Conservation (phyloP, 2,888 invertebrate genomes). For the Heliconius hortense region DNA sequence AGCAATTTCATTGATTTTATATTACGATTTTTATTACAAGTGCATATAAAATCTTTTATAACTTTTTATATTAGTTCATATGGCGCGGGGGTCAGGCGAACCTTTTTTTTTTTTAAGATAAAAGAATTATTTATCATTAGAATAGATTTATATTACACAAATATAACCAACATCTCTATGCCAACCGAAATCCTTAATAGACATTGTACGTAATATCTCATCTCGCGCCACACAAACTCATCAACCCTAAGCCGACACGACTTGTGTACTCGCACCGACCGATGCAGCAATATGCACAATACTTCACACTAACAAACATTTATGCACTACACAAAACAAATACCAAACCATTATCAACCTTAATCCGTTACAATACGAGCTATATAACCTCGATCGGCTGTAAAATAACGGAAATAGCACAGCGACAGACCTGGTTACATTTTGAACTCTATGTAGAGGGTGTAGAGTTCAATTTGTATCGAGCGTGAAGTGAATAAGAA, state of each 20-base stretch:
- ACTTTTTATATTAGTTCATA: not conserved
- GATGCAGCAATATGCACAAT: conserved; percentile 56
- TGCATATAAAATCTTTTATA: not conserved
- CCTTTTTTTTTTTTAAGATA: too few relatives aligned
- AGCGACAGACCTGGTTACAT: not conserved
- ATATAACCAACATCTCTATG: not conserved
- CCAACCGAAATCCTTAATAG: conserved; percentile 13
- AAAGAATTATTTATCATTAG: not conserved
- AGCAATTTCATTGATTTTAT: not conserved
- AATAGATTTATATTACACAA: too few relatives aligned
- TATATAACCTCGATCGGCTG: not conserved
- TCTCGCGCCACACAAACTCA: conserved; percentile 24
- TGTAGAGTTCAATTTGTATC: conserved; percentile 4
- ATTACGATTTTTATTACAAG: not conserved
- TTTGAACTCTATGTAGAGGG: conserved; percentile 12
- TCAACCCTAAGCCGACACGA: conserved; percentile 34
- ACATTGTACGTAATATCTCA: conserved; percentile 6
- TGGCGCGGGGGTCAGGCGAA: too few relatives aligned
- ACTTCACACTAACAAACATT: conserved; percentile 42
- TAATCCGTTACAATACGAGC: conserved; percentile 18
- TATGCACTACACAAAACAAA: conserved; percentile 15
- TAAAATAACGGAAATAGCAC: not conserved
- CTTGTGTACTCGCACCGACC: conserved; percentile 47
- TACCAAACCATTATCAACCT: conserved; percentile 14
- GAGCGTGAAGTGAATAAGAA: conserved; percentile 22